A percentile compares a stretch with the other conserved stretches of the same genome.
Conservation (phyloP, 2,797 vertebrate genomes). For the Mareca strepera region DNA sequence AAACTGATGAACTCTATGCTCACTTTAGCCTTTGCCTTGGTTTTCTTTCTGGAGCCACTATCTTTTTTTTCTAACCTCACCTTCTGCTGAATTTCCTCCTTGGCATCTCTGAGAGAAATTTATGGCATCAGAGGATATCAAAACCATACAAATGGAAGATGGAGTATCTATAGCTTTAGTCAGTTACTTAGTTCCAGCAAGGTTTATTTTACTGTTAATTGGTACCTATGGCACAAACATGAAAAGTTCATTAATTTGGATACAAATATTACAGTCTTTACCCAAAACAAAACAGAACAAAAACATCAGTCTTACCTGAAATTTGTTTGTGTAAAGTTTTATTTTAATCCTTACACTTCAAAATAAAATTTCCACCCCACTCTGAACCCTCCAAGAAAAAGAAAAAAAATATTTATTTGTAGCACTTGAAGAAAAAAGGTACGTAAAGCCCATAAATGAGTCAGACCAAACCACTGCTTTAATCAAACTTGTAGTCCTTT, state of each 20-base stretch:
- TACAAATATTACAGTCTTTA: background rate
- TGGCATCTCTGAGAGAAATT: background rate
- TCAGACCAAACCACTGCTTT: slow-evolving; percentile 35
- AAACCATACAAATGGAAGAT: background rate
- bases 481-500: slow-evolving; percentile 48
- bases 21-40: background rate
- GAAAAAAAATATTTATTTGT: background rate
- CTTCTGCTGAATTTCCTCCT: background rate
- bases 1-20: background rate
- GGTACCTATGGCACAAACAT: background rate
- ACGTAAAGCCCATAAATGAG: slow-evolving; percentile 1
- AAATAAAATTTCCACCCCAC: background rate
- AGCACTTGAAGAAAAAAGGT: background rate
- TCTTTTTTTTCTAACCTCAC: background rate
- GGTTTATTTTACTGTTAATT: background rate
- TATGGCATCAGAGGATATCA: background rate
- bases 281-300: background rate
- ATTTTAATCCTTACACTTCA: background rate
- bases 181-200: background rate
- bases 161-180: background rate
- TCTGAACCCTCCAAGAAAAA: background rate
- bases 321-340: background rate
- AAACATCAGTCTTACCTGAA: background rate
- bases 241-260: slow-evolving; percentile 4
- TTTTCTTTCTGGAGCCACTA: background rate